Evolutionary conservation across 2,888 invertebrate species (phyloP), one percentile per base, ranked within the genome.

Genomic region (Branchellion lobata): DNA sequence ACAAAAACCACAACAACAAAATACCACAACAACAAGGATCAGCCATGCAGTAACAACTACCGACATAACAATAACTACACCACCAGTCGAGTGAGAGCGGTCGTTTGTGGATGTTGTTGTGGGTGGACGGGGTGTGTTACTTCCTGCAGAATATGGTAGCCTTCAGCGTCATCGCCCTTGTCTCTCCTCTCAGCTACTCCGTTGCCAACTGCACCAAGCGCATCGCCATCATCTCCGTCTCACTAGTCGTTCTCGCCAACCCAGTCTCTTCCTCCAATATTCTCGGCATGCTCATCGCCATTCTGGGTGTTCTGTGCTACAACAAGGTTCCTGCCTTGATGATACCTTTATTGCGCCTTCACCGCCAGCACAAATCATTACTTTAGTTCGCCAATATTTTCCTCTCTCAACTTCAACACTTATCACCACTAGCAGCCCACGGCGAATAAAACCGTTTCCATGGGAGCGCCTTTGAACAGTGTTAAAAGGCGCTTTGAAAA

Each of bases 111-210:
- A n/a, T n/a, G n/a, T n/a, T n/a, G n/a, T n/a, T 94, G 51, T 88
- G 92, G 81, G 86, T 91, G 27, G 96, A 96, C 88, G 96, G 96
- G 24, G 89, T 93, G 79, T 90, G 96, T 83, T 95, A 94, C 86
- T 97, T 96, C 93, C 89, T 94, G 84, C 97, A 97, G 89, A 98
- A 96, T 86, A 92, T 96, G 84, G 91, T 95, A 78, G 97, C 97
- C 0, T 97, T 97, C 89, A 94, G 94, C 84, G 93, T 97, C 79
- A 90, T 98, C 83, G 93, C 94, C 78, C 84, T 89, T 84, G 94
- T 97, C 57, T 92, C 95, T n/a, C 95, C 97, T 61, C 90, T 97
- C 47, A 94, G 95, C 0, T 97, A 97, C 88, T 95, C 96, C 0
- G 96, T 97, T 80, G 95, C 95, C 78, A 96, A 94, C 88, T 94